Conservation (phyloP, 2,113 vertebrate genomes). For the Conger conger region DNA sequence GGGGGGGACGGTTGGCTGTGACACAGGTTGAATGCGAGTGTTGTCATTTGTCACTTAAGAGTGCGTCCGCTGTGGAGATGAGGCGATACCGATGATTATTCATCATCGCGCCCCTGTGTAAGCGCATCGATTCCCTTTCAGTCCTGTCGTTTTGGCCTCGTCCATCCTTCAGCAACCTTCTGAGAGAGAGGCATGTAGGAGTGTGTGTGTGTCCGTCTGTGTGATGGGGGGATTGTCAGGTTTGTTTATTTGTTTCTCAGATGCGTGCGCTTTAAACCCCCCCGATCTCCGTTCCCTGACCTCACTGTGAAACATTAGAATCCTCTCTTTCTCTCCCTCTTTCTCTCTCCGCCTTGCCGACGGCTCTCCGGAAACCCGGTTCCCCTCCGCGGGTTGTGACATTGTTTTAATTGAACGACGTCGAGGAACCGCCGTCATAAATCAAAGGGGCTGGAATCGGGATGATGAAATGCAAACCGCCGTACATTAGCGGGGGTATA, state of each 20-base stretch:
- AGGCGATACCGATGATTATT: constrained; percentile 44
- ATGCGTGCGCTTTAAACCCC: constrained; percentile 45
- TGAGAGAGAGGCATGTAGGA: not conserved
- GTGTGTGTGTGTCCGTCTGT: not conserved
- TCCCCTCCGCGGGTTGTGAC: constrained; percentile 52
- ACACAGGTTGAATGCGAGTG: constrained; percentile 9
- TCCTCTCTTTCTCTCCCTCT: not conserved
- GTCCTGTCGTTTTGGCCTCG: constrained; percentile 36
- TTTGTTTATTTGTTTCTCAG: constrained; percentile 28
- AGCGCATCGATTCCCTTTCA: constrained; percentile 40
- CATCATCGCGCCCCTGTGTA: constrained; percentile 39
- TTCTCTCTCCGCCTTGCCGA: constrained; percentile 13
- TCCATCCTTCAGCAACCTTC: constrained; percentile 36
- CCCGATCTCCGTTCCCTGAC: constrained; percentile 36
- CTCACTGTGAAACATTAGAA: constrained; percentile 26
- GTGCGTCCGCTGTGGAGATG: constrained; percentile 32
- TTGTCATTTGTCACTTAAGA: constrained; percentile 39
- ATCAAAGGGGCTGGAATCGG: constrained; percentile 52
- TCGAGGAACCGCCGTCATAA: constrained; percentile 59
- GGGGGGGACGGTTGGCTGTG: too few relatives aligned
- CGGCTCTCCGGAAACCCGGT: constrained; percentile 45
- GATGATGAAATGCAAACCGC: constrained; percentile 52
- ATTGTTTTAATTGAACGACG: constrained; percentile 66
- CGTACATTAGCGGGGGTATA: constrained; percentile 44
- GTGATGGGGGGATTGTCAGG: not conserved